A percentile compares a stretch with the other conserved stretches of the same genome.
These are phyloP conservation scores for Datnioides undecimradiatus DNA, from an alignment of 2,113 vertebrate genomes.

Conservation along the genomic window DNA sequence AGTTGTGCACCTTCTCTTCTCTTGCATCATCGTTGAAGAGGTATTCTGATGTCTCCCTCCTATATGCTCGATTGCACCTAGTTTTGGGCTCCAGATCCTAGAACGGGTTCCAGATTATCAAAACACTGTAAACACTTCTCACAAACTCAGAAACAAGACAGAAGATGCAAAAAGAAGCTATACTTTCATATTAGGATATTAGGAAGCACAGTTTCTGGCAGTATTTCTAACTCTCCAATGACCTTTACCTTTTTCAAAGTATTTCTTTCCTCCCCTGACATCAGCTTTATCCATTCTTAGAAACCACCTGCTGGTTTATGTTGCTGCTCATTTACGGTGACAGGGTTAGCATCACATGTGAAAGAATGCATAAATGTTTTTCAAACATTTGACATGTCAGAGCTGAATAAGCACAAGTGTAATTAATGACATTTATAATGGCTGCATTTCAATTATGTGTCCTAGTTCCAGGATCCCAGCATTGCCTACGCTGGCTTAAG, in stretches of 20 bases:
- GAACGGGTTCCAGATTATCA: background rate
- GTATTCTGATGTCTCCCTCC: background rate
- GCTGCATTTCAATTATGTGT: background rate
- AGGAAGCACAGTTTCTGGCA: background rate
- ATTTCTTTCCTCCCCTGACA: background rate
- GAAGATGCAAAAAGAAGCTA: background rate
- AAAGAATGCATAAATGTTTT: background rate
- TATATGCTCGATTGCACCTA: background rate
- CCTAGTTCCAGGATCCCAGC: too few species aligned
- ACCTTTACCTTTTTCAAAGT: background rate
- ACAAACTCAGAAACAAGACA: background rate
- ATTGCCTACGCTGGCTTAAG: background rate
- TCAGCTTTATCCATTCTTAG: background rate
- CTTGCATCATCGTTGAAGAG: background rate
- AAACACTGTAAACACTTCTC: background rate
- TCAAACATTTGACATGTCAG: constrained; percentile 9
- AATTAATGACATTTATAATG: constrained; percentile 3
- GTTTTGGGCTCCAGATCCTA: background rate
- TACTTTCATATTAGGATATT: background rate
- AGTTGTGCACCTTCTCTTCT: constrained; percentile 27
- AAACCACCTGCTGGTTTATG: background rate
- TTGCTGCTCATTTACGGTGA: background rate
- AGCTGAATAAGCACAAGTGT: background rate
- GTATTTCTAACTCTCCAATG: background rate
- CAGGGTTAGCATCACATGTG: background rate